phyloP scores from a whole-genome alignment of 2,888 invertebrate genomes.

The Cerceris rybyensis region DNA sequence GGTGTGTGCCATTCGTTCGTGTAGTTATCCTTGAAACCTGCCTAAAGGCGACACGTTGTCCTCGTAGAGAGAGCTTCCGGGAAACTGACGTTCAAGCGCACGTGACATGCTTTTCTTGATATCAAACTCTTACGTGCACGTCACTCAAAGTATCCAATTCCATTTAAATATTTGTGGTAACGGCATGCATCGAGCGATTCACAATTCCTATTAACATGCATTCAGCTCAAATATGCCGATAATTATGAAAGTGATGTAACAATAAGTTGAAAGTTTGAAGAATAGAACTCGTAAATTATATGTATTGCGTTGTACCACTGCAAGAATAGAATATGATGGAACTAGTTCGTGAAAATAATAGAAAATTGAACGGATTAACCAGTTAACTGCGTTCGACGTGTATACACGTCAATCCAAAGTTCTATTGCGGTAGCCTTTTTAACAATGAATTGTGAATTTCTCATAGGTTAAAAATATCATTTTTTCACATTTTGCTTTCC shows the following conservation, averaged over 20 bases:
- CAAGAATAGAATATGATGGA: no score
- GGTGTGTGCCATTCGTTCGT: constrained; percentile 5
- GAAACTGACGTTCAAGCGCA: constrained; percentile 1
- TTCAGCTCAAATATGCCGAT: not conserved
- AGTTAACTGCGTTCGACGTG: no score
- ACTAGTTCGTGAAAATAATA: no score
- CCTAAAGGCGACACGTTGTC: constrained; percentile 22
- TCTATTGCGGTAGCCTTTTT: no score
- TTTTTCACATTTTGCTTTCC: no score
- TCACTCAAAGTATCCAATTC: constrained; percentile 4
- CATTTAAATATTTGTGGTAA: constrained; percentile 15
- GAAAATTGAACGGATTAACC: no score
- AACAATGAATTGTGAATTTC: no score
- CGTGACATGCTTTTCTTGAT: constrained; percentile 12
- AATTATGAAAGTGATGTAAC: not conserved
- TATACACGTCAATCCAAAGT: no score
- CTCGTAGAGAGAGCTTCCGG: constrained; percentile 17
- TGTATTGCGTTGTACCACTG: no score
- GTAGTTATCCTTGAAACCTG: constrained; percentile 18
- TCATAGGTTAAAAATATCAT: no score
- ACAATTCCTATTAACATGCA: not conserved
- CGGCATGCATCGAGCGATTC: not conserved
- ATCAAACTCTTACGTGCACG: constrained; percentile 11
- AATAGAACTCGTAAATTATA: no score
- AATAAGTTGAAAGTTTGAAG: no score